These are phyloP conservation scores for Chelonia mydas DNA, from an alignment of 2,797 vertebrate species.

Conservation along the genomic window DNA sequence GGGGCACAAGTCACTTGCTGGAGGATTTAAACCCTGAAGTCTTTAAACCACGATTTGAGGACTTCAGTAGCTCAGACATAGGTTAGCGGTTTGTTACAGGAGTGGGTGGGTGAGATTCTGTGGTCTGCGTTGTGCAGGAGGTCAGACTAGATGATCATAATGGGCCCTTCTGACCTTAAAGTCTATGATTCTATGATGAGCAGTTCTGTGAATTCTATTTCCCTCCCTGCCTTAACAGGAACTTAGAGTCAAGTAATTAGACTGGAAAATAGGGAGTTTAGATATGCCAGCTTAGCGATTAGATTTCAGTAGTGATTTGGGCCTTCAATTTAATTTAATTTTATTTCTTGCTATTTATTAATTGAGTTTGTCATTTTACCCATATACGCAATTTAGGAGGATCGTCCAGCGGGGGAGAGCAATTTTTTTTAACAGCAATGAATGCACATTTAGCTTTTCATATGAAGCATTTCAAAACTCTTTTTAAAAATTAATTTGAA, in stretches of 20 bases:
- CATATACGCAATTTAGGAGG: not conserved
- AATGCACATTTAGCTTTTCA: not conserved
- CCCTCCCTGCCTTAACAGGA: not conserved
- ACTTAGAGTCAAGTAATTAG: not conserved
- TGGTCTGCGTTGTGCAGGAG: too few species aligned
- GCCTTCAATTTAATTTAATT: not conserved
- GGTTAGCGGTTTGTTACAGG: too few species aligned
- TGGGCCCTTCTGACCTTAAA: too few species aligned
- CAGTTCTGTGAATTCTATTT: not conserved
- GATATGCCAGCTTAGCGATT: too few species aligned
- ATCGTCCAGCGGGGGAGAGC: not conserved
- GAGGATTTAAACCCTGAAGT: too few species aligned
- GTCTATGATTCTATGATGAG: not conserved
- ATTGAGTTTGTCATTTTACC: not conserved
- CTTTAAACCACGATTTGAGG: too few species aligned
- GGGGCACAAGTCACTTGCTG: too few species aligned
- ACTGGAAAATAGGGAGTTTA: not conserved
- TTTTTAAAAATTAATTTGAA: not conserved
- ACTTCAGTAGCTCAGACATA: too few species aligned
- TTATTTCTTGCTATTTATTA: not conserved
- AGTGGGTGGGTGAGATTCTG: too few species aligned
- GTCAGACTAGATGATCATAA: too few species aligned
- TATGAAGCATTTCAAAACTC: not conserved
- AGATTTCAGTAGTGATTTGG: not conserved
- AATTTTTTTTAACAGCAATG: not conserved